These are phyloP conservation scores for Rousettus leschenaultii DNA, from an alignment of 2,113 vertebrate genomes.

Conservation along the genomic window DNA sequence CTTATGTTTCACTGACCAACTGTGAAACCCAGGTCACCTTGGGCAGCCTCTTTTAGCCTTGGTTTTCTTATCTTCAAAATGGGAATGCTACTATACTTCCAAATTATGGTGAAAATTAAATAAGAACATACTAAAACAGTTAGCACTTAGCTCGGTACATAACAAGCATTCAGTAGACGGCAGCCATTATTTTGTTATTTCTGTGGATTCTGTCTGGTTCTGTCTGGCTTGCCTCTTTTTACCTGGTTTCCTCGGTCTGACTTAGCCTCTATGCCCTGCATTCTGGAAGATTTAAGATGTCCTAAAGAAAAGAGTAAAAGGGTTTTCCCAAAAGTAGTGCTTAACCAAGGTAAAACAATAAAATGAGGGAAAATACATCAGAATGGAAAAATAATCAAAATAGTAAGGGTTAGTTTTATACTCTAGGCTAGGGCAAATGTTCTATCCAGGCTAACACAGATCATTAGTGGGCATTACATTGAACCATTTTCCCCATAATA, in stretches of 20 bases:
- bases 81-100: not conserved
- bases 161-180: not conserved
- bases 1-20: not conserved
- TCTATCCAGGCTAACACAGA: not conserved
- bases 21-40: not conserved
- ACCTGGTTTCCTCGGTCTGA: not conserved
- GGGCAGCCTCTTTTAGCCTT: not conserved
- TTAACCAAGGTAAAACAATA: not conserved
- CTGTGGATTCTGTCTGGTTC: not conserved
- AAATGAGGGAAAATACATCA: not conserved
- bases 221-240: not conserved
- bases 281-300: not conserved
- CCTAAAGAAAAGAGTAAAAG: not conserved
- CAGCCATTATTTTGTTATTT: not conserved
- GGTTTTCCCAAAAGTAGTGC: not conserved
- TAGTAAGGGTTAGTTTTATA: not conserved
- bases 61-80: conserved; percentile 14
- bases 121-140: not conserved
- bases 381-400: not conserved
- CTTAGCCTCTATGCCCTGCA: not conserved
- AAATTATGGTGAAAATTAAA: not conserved
- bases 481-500: not conserved
- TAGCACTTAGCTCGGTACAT: not conserved
- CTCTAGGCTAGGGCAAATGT: not conserved
- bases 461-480: not conserved